A percentile compares a stretch with the other conserved stretches of the same genome.
phyloP scores from a whole-genome alignment of 1,140 invertebrate species.

The Bombus waltoni region DNA sequence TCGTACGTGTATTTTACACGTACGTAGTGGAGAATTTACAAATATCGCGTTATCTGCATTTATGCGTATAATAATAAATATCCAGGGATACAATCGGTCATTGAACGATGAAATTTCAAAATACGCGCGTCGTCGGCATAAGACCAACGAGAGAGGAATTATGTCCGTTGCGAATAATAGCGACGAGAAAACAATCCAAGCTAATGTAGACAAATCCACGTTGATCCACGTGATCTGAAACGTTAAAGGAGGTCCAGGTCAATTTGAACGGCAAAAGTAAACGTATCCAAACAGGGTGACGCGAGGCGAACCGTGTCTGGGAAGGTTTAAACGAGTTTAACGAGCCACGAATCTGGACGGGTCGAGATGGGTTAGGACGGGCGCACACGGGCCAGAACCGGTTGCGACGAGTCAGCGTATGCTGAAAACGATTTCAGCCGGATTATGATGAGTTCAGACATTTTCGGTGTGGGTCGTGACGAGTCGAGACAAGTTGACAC shows the following conservation, averaged over 20 bases:
- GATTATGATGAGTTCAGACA: slow-evolving; percentile 38
- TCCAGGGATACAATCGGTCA: not conserved
- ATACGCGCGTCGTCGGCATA: not conserved
- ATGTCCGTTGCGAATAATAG: not conserved
- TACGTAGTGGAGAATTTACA: not conserved
- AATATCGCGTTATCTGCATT: too few species aligned
- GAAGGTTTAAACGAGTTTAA: slow-evolving; percentile 2
- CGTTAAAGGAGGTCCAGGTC: not conserved
- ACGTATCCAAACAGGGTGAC: not conserved
- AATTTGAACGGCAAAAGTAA: not conserved
- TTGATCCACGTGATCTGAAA: not conserved
- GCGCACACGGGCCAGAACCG: not conserved
- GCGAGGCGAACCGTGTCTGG: not conserved
- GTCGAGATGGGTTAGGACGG: not conserved
- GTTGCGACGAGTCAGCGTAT: slow-evolving; percentile 12
- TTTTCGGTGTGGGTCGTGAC: slow-evolving; percentile 9
- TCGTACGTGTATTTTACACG: not conserved
- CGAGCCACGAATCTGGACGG: not conserved
- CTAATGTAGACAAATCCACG: not conserved
- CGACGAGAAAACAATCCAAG: not conserved
- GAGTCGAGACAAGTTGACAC: slow-evolving; percentile 32
- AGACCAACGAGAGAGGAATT: not conserved
- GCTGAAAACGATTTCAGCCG: slow-evolving; percentile 24
- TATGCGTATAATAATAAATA: too few species aligned
- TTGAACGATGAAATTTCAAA: not conserved